These are phyloP conservation scores for Periophthalmus modestus DNA, from an alignment of 2,113 vertebrate genomes.

Conservation along the genomic window DNA sequence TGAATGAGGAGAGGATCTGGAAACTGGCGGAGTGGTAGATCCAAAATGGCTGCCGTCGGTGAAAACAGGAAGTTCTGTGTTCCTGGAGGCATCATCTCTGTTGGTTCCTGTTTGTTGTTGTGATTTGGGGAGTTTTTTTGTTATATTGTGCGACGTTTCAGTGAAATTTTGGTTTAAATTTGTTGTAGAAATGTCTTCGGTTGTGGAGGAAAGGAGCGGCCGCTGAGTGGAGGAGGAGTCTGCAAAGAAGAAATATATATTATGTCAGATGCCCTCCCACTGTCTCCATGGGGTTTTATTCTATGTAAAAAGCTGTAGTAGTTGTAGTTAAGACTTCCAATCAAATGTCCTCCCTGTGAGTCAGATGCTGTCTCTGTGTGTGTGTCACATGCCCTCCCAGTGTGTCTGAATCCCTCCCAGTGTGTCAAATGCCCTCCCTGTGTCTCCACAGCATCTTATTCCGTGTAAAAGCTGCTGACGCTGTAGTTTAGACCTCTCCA, in stretches of 20 bases:
- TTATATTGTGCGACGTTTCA: neutral
- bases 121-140: neutral
- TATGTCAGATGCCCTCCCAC: too few relatives aligned
- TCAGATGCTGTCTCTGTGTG: too few relatives aligned
- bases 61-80: neutral
- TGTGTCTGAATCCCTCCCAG: too few relatives aligned
- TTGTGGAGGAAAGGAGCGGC: neutral
- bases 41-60: neutral
- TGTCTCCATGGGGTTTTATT: too few relatives aligned
- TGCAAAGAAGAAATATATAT: neutral
- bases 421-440: too few relatives aligned
- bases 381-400: too few relatives aligned
- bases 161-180: neutral
- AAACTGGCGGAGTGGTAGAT: neutral
- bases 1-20: neutral
- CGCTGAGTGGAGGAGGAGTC: neutral
- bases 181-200: neutral
- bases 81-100: neutral
- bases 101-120: neutral
- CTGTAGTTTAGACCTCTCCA: too few relatives aligned
- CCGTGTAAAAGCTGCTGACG: too few relatives aligned
- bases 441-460: too few relatives aligned
- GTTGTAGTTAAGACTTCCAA: too few relatives aligned
- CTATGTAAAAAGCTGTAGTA: too few relatives aligned
- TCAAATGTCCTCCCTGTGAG: too few relatives aligned